These are phyloP conservation scores for Neotoxoptera formosana DNA, from an alignment of 1,140 invertebrate genomes.

Conservation along the genomic window DNA sequence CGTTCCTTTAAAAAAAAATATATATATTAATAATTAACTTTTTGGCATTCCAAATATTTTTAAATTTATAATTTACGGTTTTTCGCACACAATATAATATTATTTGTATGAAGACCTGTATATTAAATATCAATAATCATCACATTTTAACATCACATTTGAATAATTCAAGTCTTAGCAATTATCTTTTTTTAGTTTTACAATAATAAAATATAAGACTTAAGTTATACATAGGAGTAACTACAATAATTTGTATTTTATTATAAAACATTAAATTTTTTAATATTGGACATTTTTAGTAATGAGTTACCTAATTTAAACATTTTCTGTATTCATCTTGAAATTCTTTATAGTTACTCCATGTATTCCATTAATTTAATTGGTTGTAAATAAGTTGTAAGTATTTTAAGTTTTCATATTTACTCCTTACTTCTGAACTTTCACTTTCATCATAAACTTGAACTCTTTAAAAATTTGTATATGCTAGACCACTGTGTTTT, in stretches of 20 bases:
- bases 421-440: neutral
- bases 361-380: neutral
- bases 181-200: neutral
- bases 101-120: neutral
- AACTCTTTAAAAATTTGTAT: neutral
- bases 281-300: neutral
- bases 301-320: neutral
- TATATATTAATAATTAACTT: conserved; percentile 14
- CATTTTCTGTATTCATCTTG: neutral
- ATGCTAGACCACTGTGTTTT: neutral
- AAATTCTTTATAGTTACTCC: neutral
- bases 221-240: neutral
- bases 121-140: neutral
- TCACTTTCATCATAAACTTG: neutral
- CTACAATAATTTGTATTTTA: neutral
- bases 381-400: neutral
- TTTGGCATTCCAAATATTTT: conserved; percentile 47
- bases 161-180: neutral
- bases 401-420: neutral
- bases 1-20: conserved; percentile 20
- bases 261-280: neutral
- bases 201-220: neutral
- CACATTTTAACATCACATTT: neutral
- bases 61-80: neutral
- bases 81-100: neutral